Conservation (phyloP, 2,797 vertebrate species). For the Sciurus carolinensis region DNA sequence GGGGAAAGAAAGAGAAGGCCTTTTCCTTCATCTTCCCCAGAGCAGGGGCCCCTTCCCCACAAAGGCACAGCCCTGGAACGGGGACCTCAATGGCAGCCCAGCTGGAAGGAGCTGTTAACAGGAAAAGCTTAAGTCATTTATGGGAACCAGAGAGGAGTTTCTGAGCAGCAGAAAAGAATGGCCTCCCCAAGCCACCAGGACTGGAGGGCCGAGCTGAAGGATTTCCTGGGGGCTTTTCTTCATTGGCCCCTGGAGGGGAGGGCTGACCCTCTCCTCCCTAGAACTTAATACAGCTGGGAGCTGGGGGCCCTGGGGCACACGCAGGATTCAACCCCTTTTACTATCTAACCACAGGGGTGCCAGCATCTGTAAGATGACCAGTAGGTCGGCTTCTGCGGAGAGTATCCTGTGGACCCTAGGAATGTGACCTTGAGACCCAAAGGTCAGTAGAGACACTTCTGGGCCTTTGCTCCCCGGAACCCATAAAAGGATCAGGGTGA, state of each 20-base stretch:
- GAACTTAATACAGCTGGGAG: background rate
- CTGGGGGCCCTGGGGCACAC: background rate
- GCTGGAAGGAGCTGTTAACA: slow-evolving; percentile 60
- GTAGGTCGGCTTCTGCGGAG: background rate
- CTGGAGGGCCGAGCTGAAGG: background rate
- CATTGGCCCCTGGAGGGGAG: rapidly evolving
- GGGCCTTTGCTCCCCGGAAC: background rate
- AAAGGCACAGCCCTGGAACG: slow-evolving; percentile 28
- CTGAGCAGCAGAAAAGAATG: slow-evolving; percentile 34
- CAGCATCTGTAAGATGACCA: rapidly evolving
- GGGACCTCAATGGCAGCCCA: slow-evolving; percentile 57
- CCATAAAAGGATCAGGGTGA: no score
- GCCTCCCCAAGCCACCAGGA: background rate
- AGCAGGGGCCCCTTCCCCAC: slow-evolving; percentile 70
- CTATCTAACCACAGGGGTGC: background rate
- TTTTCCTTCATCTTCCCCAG: background rate
- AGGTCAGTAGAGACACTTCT: no score
- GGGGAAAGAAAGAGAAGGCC: slow-evolving; percentile 68
- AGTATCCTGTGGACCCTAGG: no score
- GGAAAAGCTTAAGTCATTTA: slow-evolving; percentile 62
- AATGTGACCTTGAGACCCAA: background rate
- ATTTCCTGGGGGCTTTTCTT: background rate
- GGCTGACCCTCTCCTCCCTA: background rate
- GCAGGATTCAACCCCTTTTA: no score
- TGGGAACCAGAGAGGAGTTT: slow-evolving; percentile 38